phyloP scores from a whole-genome alignment of 1,140 invertebrate genomes.

The Schlechtendalia chinensis region DNA sequence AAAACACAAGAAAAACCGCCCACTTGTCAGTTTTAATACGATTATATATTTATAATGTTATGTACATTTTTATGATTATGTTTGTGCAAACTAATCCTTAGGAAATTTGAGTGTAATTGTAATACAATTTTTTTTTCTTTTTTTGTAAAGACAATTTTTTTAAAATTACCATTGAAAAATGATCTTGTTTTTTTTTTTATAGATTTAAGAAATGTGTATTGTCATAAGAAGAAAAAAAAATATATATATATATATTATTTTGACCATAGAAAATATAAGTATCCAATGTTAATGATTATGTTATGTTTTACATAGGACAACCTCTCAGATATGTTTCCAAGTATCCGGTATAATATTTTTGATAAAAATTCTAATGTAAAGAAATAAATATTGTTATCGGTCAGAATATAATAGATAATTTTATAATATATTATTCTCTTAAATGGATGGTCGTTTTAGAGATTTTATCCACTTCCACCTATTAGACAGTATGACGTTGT shows the following conservation, averaged over 20 bases:
- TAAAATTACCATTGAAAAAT: slow-evolving; percentile 39
- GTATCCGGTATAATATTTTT: slow-evolving; percentile 2
- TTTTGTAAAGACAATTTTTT: slow-evolving; percentile 33
- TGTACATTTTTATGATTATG: slow-evolving; percentile 46
- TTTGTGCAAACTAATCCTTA: slow-evolving; percentile 46
- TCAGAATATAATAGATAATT: background rate
- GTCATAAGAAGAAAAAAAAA: background rate
- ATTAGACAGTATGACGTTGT: background rate
- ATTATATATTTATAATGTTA: slow-evolving; percentile 42
- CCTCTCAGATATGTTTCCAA: background rate
- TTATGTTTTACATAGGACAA: slow-evolving; percentile 4
- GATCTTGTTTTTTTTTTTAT: slow-evolving; percentile 48
- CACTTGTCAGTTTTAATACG: slow-evolving; percentile 39
- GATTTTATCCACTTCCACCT: background rate
- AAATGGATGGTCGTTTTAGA: background rate
- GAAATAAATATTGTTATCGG: background rate
- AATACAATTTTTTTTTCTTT: slow-evolving; percentile 15
- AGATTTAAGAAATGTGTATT: slow-evolving; percentile 42
- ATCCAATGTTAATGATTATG: slow-evolving; percentile 39
- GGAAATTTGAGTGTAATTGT: slow-evolving; percentile 40
- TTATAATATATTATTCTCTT: background rate
- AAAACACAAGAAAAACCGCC: slow-evolving; percentile 15
- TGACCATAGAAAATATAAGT: slow-evolving; percentile 45
- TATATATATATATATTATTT: slow-evolving; percentile 34
- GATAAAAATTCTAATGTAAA: background rate